Percentiles rank a stretch among this genome's conserved stretches.
Conservation (phyloP, 1,140 invertebrate species). For the Bilobella aurantiaca region DNA sequence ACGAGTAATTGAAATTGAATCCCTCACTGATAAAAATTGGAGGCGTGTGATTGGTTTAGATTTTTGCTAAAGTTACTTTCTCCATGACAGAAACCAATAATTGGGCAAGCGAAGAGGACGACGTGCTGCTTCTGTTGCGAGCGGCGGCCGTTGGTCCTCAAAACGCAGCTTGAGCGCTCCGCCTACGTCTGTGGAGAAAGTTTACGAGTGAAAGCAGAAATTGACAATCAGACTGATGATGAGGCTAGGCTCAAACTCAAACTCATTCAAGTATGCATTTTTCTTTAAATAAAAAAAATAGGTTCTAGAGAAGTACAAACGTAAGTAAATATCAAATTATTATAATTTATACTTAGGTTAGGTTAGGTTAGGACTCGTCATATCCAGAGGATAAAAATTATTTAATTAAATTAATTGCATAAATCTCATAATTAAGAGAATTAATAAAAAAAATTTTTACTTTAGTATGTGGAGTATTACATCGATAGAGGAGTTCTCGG, state of each 20-base stretch:
- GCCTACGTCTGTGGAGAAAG: slow-evolving; percentile 74
- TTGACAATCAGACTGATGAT: slow-evolving; percentile 67
- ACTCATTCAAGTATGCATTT: slow-evolving; percentile 53
- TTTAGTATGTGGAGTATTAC: slow-evolving; percentile 65
- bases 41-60: not conserved
- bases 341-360: too few relatives aligned
- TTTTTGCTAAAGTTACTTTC: slow-evolving; percentile 22
- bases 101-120: slow-evolving; percentile 56
- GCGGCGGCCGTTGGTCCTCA: slow-evolving; percentile 56
- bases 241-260: slow-evolving; percentile 57
- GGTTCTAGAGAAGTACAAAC: not conserved
- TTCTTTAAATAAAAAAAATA: not conserved
- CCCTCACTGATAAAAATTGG: too few relatives aligned
- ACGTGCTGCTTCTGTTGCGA: slow-evolving; percentile 67
- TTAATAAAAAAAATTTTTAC: slow-evolving; percentile 19
- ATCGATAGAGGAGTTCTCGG: slow-evolving; percentile 69
- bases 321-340: too few relatives aligned
- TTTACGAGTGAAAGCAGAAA: slow-evolving; percentile 59
- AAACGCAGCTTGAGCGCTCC: slow-evolving; percentile 57
- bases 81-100: slow-evolving; percentile 61
- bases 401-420: too few relatives aligned
- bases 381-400: too few relatives aligned
- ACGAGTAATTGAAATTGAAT: too few relatives aligned
- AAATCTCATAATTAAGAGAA: too few relatives aligned
- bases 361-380: too few relatives aligned